Percentiles rank a stretch among this genome's conserved stretches.
Conservation (phyloP, 2,797 vertebrate species). For the Gymnothorax reevesii region DNA sequence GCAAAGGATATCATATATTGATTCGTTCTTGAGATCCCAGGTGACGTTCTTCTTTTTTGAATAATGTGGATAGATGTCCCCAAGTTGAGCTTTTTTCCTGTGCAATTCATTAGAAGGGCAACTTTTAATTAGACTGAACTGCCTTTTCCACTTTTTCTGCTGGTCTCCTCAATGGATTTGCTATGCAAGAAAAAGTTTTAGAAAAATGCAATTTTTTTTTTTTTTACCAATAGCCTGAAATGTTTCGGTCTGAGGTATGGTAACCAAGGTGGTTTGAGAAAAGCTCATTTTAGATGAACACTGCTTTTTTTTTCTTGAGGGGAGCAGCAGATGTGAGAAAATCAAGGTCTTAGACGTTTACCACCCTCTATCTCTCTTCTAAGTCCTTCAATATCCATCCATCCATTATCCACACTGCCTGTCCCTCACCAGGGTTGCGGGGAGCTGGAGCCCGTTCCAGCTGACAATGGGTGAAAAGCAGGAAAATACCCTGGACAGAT, state of each 20-base stretch:
- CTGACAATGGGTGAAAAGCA: no score
- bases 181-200: not conserved
- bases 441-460: no score
- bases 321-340: not conserved
- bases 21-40: not conserved
- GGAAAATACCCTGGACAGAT: no score
- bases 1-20: not conserved
- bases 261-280: not conserved
- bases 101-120: not conserved
- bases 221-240: no score
- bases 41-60: not conserved
- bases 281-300: not conserved
- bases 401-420: no score
- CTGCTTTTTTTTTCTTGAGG: not conserved
- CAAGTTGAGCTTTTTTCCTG: not conserved
- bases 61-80: no score
- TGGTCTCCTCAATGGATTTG: not conserved
- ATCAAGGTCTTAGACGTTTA: not conserved
- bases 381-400: no score
- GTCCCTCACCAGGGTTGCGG: no score
- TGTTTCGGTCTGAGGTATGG: not conserved
- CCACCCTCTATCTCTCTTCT: no score
- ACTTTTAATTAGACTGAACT: conserved; percentile 9
- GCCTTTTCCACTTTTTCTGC: not conserved
- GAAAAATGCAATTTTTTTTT: not conserved